Evolutionary conservation across 2,888 invertebrate genomes (phyloP), one percentile per base, ranked within the genome.

Genomic region (Cyclophora punctaria): DNA sequence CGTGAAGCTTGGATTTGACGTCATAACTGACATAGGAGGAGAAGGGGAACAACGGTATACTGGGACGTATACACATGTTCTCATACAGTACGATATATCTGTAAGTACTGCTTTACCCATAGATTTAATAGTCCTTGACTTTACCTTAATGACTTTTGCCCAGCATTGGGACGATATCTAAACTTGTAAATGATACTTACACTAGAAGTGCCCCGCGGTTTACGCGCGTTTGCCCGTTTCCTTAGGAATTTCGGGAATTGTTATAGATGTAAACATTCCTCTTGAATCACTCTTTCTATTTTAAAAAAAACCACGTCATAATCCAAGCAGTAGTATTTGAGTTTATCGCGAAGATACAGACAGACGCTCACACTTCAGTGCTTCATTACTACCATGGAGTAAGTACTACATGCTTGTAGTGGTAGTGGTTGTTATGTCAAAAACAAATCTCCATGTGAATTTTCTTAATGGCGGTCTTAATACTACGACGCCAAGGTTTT

Each of bases 1-100:
- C 5, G 20, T 63, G 0, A 68, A 57, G 45, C 46, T 82, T 4
- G 84, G 84, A 0, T 78, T 70, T 45, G 77, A 83, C 46, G 76
- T 79, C 0, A 43, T 59, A 0, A 69, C 71, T 0, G 51, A 73
- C 5, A 37, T 78, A 0, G 55, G 49, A 0, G 67, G 51, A 35
- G 57, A 63, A 7, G 63, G 53, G 0, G 47, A 45, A 0, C 66
- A 69, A 3, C 62, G 53, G 34, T 76, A 60, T 35, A 83, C 83
- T 0, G 78, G 74, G 0, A 63, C 66, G 1, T 75, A 63, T 35
- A 53, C 58, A 2, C 67, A 72, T 53, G 47, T 49, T 2, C 0
- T 51, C 0, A 53, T 67, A 1, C 44, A 49, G 2, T 56, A 65
- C 7, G 51, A 57, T 0, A 60, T 71, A 40, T 34, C 47, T 48